Evolutionary conservation across 1,140 invertebrate species (phyloP), one percentile per base, ranked within the genome.

Genomic region (Octopus bimaculoides): DNA sequence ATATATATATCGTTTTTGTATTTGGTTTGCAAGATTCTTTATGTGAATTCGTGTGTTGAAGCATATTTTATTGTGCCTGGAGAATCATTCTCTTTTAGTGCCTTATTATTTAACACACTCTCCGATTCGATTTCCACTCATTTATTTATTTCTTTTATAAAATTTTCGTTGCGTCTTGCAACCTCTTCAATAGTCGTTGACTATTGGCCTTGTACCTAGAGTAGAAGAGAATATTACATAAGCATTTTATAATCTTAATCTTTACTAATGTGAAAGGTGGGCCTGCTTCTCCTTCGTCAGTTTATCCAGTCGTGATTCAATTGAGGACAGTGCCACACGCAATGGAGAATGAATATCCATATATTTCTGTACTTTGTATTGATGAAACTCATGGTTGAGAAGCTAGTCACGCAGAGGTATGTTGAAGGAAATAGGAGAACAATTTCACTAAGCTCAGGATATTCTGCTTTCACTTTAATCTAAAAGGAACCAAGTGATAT

Each of bases 381-480:
- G 20, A 74, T 74, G 71, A 20, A 7, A 74, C 71, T 74, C 71
- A 74, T 74, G 71, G 71, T 74, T 74, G 20, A 74, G 71, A 74
- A 74, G 71, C 71, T 20, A 74, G 20, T 9, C 8, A 20, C 8
- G 71, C 20, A 74, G 8, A 74, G 71, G 8, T 7, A 74, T 8
- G 71, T 74, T 74, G 71, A 20, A 74, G 20, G 71, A 74, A 20
- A 10, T 74, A 8, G 8, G 8, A 74, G 71, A 74, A 20, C 71
- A 74, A 74, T 74, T 74, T 74, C 71, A 74, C 8, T 74, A 74
- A 74, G 41, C 71, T 74, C 20, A 74, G 20, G 71, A 74, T 74
- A 74, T 74, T 74, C 71, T 74, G 71, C 71, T 74, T 74, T 8
- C 71, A 74, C 20, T 74, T 74, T 74, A 20, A 10, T 74, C 71